Conservation (phyloP, 2,797 vertebrate species). For the Crenichthys baileyi region DNA sequence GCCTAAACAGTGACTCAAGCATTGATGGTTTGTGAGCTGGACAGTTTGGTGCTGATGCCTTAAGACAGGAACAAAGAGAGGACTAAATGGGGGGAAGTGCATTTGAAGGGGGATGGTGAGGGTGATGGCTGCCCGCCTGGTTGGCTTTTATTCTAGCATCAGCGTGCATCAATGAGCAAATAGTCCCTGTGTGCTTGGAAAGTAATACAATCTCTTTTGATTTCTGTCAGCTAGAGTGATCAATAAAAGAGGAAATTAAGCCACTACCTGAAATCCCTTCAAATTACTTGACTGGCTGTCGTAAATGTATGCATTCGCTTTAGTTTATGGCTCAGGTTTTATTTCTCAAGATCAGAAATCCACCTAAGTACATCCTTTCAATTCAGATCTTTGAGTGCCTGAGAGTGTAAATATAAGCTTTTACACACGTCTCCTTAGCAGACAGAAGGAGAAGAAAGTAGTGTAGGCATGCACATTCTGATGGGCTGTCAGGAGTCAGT, state of each 20-base stretch:
- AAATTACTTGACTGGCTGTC: slow-evolving; percentile 36
- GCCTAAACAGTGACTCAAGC: slow-evolving; percentile 60
- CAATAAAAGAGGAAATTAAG: slow-evolving; percentile 57
- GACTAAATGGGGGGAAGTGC: slow-evolving; percentile 68
- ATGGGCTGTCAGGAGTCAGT: slow-evolving; percentile 70
- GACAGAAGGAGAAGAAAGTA: slow-evolving; percentile 62
- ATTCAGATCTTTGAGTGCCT: slow-evolving; percentile 25
- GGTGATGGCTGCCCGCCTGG: slow-evolving; percentile 67
- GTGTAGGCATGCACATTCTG: slow-evolving; percentile 59
- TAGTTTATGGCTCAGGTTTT: slow-evolving; percentile 51
- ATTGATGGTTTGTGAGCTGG: slow-evolving; percentile 65
- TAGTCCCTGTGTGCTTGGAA: slow-evolving; percentile 59
- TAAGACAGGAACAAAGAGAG: slow-evolving; percentile 76
- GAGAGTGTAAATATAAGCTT: slow-evolving; percentile 49
- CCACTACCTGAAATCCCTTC: slow-evolving; percentile 43
- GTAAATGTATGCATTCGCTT: slow-evolving; percentile 55
- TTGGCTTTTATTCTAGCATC: slow-evolving; percentile 74
- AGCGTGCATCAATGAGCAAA: slow-evolving; percentile 78
- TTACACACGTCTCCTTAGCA: slow-evolving; percentile 56
- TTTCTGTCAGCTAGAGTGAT: slow-evolving; percentile 66
- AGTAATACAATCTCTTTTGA: slow-evolving; percentile 60
- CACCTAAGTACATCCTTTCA: slow-evolving; percentile 72
- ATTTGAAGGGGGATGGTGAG: slow-evolving; percentile 58
- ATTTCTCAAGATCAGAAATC: slow-evolving; percentile 67
- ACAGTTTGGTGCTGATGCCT: slow-evolving; percentile 67